A percentile compares a stretch with the other conserved stretches of the same genome.
Evolutionary conservation across 1,140 invertebrate genomes (phyloP).

Genomic region (Drosophila takahashii): DNA sequence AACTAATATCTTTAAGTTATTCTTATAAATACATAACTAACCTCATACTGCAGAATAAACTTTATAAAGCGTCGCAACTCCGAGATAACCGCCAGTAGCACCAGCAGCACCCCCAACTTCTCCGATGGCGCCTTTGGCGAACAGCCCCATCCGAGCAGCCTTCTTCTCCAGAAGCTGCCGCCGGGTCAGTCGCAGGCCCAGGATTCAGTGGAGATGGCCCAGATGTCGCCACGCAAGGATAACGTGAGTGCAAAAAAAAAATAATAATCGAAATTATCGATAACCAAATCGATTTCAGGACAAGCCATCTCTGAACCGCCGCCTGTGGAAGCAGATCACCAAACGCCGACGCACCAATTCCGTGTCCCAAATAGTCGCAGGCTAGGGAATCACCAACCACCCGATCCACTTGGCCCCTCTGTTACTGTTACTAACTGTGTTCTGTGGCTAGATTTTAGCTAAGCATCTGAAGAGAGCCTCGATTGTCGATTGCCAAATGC

Average conservation of each 20-base stretch:
- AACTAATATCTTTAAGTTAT: not conserved
- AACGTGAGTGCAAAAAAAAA: constrained; percentile 75
- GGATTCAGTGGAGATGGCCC: constrained; percentile 76
- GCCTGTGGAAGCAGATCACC: constrained; percentile 86
- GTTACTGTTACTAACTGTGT: constrained; percentile 19
- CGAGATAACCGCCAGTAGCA: constrained; percentile 77
- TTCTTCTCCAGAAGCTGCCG: constrained; percentile 47
- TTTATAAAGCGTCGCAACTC: constrained; percentile 85
- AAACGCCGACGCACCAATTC: constrained; percentile 85
- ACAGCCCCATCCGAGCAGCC: constrained; percentile 59
- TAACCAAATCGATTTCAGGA: constrained; percentile 75
- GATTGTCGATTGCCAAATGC: too few relatives aligned
- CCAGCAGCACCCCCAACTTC: constrained; percentile 82
- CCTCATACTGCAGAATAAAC: constrained; percentile 82
- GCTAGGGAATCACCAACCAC: constrained; percentile 47
- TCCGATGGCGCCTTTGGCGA: constrained; percentile 67
- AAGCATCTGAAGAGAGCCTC: constrained; percentile 5
- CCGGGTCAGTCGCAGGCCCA: constrained; percentile 30
- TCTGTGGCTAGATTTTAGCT: constrained; percentile 29
- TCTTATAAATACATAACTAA: not conserved
- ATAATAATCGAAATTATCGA: not conserved
- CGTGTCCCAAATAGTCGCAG: constrained; percentile 81
- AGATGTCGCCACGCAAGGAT: constrained; percentile 85
- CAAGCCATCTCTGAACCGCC: constrained; percentile 85
- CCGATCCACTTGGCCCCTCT: not conserved